Conservation (phyloP, 23 tunicate genomes). For the Trididemnum miniatum region DNA sequence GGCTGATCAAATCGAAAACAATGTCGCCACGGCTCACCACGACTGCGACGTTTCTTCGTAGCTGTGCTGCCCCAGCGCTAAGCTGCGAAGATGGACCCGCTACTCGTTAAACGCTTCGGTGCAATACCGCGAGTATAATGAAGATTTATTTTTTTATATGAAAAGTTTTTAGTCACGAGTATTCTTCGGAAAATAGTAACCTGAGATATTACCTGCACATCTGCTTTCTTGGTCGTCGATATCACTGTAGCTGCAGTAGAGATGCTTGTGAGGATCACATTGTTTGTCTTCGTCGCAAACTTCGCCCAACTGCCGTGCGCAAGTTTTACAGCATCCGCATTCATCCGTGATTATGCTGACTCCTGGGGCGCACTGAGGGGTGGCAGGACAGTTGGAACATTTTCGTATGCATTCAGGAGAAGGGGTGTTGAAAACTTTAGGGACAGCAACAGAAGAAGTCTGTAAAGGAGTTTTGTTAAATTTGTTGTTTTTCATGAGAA, state of each 20-base stretch:
- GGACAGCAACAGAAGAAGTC: conserved; percentile 29
- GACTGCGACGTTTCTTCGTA: no score
- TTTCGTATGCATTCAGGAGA: conserved; percentile 61
- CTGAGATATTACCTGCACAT: conserved; percentile 62
- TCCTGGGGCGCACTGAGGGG: conserved; percentile 57
- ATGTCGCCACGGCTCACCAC: no score
- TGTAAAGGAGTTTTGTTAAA: no score
- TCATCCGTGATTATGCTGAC: conserved; percentile 75
- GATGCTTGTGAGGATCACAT: conserved; percentile 81
- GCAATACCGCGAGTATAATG: no score
- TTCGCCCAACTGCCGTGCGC: conserved; percentile 78
- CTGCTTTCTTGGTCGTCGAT: conserved; percentile 49
- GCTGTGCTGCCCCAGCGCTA: no score
- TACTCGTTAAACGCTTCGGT: no score
- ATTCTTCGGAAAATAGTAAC: no score
- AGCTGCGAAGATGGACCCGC: no score
- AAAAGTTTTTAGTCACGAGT: no score
- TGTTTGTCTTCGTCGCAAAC: conserved; percentile 49
- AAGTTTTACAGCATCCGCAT: conserved; percentile 87
- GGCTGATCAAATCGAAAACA: no score
- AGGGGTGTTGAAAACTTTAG: conserved; percentile 37
- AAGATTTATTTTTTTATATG: no score
- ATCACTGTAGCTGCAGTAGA: conserved; percentile 76
- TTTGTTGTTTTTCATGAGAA: no score
- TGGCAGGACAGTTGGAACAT: conserved; percentile 56